Base-by-base conservation (phyloP, 2,888 invertebrate species). In the Daptonema setosum region DNA sequence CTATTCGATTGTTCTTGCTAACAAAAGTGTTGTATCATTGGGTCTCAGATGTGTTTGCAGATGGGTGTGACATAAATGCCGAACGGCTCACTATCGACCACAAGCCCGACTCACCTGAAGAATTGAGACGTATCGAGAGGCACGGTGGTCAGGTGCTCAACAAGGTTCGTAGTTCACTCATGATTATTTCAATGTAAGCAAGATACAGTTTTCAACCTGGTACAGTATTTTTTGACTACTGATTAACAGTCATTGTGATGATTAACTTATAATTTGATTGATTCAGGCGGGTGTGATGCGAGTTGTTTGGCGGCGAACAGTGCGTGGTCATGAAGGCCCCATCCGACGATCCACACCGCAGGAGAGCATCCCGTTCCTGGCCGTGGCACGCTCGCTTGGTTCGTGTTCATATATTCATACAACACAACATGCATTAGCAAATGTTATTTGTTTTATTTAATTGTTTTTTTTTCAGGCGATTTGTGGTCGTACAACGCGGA, bases 401-500 rank as follows among this genome's bases (percentile, higher is more conserved):
- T n/a, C n/a, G n/a, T 60, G 53, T 62, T 57, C n/a, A n/a, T n/a
- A n/a, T n/a, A n/a, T n/a, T n/a, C n/a, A n/a, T n/a, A n/a, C n/a
- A n/a, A n/a, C n/a, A n/a, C n/a, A n/a, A n/a, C n/a, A n/a, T n/a
- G n/a, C n/a, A n/a, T n/a, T n/a, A 35, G 17, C 35, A 11, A 35
- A 11, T n/a, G n/a, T 47, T 11, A n/a, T 47, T 11, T 47, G 14
- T 20, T n/a, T 5, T 47, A 22, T 20, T 47, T 11, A 5, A 3
- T 26, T 52, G 29, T 56, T 61, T 52, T 52, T 53, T 59, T 62
- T 66, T 28, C 64, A 80, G 80, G 93, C 53, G 95, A 95, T 73
- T 77, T 97, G 22, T 97, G 95, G 95, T 91, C 91, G 66, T 93
- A 88, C 72, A 91, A 93, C 74, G 83, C 84, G 1, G 81, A 81